phyloP scores from a whole-genome alignment of 1,140 invertebrate species.

The Lamellibrachia luymesi region DNA sequence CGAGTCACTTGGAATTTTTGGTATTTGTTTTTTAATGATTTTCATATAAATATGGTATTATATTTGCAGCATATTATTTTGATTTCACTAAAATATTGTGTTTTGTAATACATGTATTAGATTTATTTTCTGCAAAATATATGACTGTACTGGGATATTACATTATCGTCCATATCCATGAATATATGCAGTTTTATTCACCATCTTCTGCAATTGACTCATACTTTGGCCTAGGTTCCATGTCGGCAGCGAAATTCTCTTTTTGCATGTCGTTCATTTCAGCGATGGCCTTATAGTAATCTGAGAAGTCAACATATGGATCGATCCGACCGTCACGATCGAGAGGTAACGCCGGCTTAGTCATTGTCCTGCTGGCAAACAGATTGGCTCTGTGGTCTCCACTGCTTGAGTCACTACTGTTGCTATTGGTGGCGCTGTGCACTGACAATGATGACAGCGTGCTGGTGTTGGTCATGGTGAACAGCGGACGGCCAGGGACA shows the following conservation, averaged over 20 bases:
- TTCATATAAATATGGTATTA: too few species aligned
- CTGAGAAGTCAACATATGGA: constrained; percentile 74
- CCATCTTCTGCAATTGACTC: constrained; percentile 14
- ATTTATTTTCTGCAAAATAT: too few species aligned
- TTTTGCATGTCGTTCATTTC: background rate
- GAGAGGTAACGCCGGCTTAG: constrained; percentile 45
- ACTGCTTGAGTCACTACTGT: constrained; percentile 1
- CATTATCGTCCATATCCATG: too few species aligned
- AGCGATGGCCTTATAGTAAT: constrained; percentile 6
- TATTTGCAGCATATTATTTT: too few species aligned
- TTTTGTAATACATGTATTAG: too few species aligned
- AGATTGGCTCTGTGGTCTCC: background rate
- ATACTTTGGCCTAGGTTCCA: constrained; percentile 7
- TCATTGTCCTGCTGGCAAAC: background rate
- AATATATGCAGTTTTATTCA: background rate
- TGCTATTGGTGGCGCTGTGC: constrained; percentile 13
- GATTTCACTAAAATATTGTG: too few species aligned
- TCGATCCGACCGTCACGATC: constrained; percentile 68
- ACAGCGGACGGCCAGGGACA: background rate
- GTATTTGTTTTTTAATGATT: too few species aligned
- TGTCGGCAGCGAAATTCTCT: background rate
- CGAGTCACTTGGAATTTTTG: too few species aligned
- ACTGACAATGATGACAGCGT: background rate
- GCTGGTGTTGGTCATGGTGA: constrained; percentile 10
- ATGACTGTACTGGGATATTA: too few species aligned